phyloP scores from a whole-genome alignment of 2,797 vertebrate species.

The Potorous gilbertii region DNA sequence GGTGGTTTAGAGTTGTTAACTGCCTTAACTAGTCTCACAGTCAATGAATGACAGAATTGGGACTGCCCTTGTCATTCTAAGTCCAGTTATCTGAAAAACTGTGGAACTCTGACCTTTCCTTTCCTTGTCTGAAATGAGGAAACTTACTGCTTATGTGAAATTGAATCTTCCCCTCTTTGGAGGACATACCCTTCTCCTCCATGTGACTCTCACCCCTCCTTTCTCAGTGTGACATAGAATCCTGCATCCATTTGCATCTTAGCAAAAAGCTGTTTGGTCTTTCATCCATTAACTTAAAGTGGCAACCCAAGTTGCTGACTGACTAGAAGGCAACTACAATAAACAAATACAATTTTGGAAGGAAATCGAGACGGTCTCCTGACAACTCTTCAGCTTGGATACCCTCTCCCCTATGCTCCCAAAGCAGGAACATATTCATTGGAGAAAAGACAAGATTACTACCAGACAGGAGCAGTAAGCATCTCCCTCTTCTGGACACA shows the following conservation, averaged over 20 bases:
- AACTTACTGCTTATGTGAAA: neutral
- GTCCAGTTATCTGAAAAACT: neutral
- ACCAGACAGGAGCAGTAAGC: neutral
- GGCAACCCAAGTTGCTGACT: neutral
- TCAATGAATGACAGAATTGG: neutral
- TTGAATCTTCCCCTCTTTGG: neutral
- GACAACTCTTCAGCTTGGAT: no score
- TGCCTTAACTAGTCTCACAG: neutral
- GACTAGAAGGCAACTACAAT: slow-evolving; percentile 23
- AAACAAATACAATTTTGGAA: neutral
- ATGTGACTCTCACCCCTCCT: slow-evolving; percentile 33
- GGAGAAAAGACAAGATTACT: neutral
- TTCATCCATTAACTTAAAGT: slow-evolving; percentile 2
- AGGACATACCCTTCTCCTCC: slow-evolving; percentile 26
- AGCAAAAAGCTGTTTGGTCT: slow-evolving; percentile 56
- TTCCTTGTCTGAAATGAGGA: neutral
- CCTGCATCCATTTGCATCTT: slow-evolving; percentile 69
- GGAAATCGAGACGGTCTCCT: neutral
- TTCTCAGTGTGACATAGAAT: slow-evolving; percentile 37
- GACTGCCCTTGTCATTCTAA: neutral
- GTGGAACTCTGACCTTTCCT: neutral
- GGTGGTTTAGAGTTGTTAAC: neutral
- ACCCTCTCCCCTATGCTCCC: neutral
- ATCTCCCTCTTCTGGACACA: neutral
- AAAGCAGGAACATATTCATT: neutral